These are phyloP conservation scores for Plagodis dolabraria DNA, from an alignment of 2,888 invertebrate species.

Conservation along the genomic window DNA sequence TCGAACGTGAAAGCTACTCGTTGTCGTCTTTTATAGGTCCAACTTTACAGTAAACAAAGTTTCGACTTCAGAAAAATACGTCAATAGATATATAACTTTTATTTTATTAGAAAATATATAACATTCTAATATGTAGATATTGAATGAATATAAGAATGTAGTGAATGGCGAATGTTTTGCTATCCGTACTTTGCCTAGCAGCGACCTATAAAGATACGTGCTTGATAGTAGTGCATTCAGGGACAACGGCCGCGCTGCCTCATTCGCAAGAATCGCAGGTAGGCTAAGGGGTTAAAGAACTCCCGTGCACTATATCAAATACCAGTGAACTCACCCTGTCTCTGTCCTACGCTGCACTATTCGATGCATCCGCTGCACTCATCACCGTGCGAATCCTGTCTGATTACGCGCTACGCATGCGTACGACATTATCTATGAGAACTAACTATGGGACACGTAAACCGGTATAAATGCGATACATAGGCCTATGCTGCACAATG, in stretches of 20 bases:
- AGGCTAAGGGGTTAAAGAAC: conserved; percentile 86
- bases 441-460: conserved; percentile 62
- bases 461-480: conserved; percentile 56
- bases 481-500: conserved; percentile 44
- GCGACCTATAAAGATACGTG: conserved; percentile 83
- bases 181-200: conserved; percentile 64
- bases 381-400: conserved; percentile 81
- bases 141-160: background rate
- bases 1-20: too few species aligned
- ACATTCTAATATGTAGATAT: background rate
- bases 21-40: too few species aligned
- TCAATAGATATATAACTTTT: too few species aligned
- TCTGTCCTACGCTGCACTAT: conserved; percentile 70
- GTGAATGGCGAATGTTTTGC: conserved; percentile 39
- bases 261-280: conserved; percentile 83
- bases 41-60: too few species aligned
- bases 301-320: conserved; percentile 84
- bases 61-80: too few species aligned
- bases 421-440: conserved; percentile 74
- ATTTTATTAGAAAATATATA: too few species aligned
- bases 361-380: conserved; percentile 69
- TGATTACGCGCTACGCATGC: conserved; percentile 80
- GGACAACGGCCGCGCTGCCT: conserved; percentile 84
- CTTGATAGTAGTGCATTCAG: conserved; percentile 76
- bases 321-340: conserved; percentile 82